A percentile compares a stretch with the other conserved stretches of the same genome.
phyloP scores from a whole-genome alignment of 2,888 invertebrate species.

The Cantharis nigra region DNA sequence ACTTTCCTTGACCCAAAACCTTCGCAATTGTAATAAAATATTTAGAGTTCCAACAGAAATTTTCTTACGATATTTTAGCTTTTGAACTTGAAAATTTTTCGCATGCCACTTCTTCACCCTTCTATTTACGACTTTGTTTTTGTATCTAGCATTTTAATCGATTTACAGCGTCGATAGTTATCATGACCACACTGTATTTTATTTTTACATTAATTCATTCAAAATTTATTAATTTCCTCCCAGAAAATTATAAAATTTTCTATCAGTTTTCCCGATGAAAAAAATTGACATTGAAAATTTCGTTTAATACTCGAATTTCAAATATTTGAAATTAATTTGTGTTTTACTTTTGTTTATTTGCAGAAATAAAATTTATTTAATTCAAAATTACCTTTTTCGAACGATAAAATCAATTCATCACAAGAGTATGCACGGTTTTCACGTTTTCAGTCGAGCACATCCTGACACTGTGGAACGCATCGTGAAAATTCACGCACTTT shows the following conservation, averaged over 20 bases:
- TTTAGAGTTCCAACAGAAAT: not conserved
- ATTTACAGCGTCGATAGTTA: not conserved
- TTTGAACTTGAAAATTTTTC: not conserved
- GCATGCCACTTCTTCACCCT: not conserved
- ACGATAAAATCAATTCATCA: not conserved
- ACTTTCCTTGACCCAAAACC: not conserved
- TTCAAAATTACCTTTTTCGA: not conserved
- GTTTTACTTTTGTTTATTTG: not conserved
- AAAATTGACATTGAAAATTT: not conserved
- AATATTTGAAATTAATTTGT: not conserved
- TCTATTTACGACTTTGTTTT: not conserved
- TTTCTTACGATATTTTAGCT: not conserved
- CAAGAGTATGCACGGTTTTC: not conserved
- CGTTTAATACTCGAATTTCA: not conserved
- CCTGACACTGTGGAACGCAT: conserved; percentile 13
- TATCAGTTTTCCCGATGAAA: not conserved
- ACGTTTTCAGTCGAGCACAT: not conserved
- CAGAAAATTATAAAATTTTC: not conserved
- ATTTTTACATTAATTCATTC: not conserved
- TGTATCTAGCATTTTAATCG: not conserved
- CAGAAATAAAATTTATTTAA: not conserved
- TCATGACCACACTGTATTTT: not conserved
- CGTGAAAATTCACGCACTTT: conserved; percentile 19
- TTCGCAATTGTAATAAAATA: not conserved
- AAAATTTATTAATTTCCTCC: not conserved